These are phyloP conservation scores for Crocodylus rhombifer DNA, from an alignment of 2,797 vertebrate species.

Conservation along the genomic window DNA sequence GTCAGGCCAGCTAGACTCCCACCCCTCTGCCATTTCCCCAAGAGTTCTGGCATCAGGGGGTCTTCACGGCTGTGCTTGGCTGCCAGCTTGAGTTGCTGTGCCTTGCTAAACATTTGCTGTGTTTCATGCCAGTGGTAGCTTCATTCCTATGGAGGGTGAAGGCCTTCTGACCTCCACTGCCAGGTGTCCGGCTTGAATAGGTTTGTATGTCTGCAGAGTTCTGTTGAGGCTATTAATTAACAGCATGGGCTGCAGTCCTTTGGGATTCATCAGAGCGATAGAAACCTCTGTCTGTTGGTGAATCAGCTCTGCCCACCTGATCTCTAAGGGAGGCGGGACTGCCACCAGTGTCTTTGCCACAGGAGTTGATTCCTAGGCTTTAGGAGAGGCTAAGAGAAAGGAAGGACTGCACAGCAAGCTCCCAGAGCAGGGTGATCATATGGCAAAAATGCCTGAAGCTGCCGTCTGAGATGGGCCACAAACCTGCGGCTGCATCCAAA, in stretches of 20 bases:
- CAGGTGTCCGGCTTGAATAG: background rate
- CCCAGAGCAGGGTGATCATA: background rate
- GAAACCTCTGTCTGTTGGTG: background rate
- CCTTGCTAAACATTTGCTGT: background rate
- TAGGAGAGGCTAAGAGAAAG: background rate
- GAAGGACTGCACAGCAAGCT: rapidly evolving
- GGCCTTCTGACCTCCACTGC: background rate
- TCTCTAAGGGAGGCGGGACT: background rate
- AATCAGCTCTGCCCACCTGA: background rate
- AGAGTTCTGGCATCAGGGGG: background rate
- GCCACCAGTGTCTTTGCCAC: background rate
- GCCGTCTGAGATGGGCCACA: background rate
- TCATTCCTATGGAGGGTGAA: background rate
- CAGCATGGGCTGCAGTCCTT: background rate
- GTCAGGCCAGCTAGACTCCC: background rate
- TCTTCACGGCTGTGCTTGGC: background rate
- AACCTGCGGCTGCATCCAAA: background rate
- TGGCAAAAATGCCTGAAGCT: background rate
- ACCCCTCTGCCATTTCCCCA: background rate
- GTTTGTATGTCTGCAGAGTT: background rate
- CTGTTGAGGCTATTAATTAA: background rate
- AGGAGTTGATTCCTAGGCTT: background rate
- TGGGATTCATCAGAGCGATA: background rate
- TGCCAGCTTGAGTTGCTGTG: background rate
- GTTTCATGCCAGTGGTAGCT: rapidly evolving